Evolutionary conservation across 2,888 invertebrate genomes (phyloP).

Genomic region (Brenthis daphne): DNA sequence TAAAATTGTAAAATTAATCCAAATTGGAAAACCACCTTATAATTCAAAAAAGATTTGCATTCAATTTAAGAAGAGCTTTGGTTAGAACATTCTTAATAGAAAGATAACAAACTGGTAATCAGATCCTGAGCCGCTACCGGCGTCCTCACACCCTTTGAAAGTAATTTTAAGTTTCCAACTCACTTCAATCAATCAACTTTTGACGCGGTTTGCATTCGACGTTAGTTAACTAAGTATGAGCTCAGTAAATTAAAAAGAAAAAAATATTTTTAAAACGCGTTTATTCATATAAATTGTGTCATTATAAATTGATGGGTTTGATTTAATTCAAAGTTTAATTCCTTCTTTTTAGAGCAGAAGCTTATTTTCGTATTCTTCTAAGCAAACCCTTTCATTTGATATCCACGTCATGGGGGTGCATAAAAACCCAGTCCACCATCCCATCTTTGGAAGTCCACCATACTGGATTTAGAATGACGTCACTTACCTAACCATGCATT

Average conservation of each 20-base stretch:
- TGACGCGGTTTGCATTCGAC: slow-evolving; percentile 15
- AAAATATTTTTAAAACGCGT: too few relatives aligned
- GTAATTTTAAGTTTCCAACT: slow-evolving; percentile 56
- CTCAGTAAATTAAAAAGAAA: slow-evolving; percentile 42
- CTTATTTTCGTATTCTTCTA: too few relatives aligned
- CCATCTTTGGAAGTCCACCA: too few relatives aligned
- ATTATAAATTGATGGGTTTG: too few relatives aligned
- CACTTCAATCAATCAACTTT: slow-evolving; percentile 30
- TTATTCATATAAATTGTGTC: too few relatives aligned
- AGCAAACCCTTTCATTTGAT: too few relatives aligned
- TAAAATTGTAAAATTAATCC: slow-evolving; percentile 37
- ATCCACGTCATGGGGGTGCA: too few relatives aligned
- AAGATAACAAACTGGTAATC: slow-evolving; percentile 63
- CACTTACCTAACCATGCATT: too few relatives aligned
- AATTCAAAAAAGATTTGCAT: slow-evolving; percentile 56
- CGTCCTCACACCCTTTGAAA: slow-evolving; percentile 52
- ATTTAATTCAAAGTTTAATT: too few relatives aligned
- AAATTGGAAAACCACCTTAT: slow-evolving; percentile 39
- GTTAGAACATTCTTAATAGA: slow-evolving; percentile 52
- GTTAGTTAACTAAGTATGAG: slow-evolving; percentile 38
- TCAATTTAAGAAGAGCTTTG: slow-evolving; percentile 47
- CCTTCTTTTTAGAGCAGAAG: too few relatives aligned
- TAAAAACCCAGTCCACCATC: too few relatives aligned
- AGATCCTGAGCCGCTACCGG: slow-evolving; percentile 46
- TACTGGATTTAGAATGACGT: too few relatives aligned